phyloP scores from a whole-genome alignment of 23 tunicate species.

The Phallusia fumigata region DNA sequence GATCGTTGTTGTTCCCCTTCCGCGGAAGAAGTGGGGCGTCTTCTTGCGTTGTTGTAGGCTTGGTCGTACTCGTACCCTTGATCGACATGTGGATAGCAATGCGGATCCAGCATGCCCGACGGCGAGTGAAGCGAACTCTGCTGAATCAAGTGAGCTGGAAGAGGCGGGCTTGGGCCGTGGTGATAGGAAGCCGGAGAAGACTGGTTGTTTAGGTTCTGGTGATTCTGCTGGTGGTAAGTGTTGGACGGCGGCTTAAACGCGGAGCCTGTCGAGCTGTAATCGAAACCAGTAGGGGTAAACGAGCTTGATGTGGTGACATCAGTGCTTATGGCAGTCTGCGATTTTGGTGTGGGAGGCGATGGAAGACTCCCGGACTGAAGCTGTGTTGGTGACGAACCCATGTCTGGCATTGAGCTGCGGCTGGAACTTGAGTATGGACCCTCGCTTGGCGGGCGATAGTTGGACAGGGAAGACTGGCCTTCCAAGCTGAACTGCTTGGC shows the following conservation, averaged over 20 bases:
- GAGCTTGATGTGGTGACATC: slow-evolving; percentile 2
- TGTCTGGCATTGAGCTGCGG: neutral
- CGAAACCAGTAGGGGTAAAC: slow-evolving; percentile 13
- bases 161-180: slow-evolving; percentile 25
- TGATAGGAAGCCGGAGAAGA: slow-evolving; percentile 26
- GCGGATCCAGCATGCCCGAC: neutral
- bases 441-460: slow-evolving; percentile 20
- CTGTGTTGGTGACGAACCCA: neutral
- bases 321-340: slow-evolving; percentile 6
- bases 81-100: slow-evolving; percentile 12
- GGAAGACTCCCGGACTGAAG: neutral
- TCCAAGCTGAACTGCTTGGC: slow-evolving; percentile 10
- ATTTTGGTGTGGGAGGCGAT: neutral
- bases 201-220: slow-evolving; percentile 14
- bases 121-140: slow-evolving; percentile 8
- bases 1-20: slow-evolving; percentile 18
- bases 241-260: slow-evolving; percentile 49
- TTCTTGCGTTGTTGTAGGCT: slow-evolving; percentile 18
- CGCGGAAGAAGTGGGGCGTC: slow-evolving; percentile 22
- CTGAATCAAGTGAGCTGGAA: slow-evolving; percentile 15
- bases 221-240: slow-evolving; percentile 7
- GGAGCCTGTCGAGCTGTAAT: slow-evolving; percentile 17
- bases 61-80: slow-evolving; percentile 41
- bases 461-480: slow-evolving; percentile 14
- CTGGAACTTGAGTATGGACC: slow-evolving; percentile 4